Base-by-base conservation (phyloP, 2,888 invertebrate species). In the Hydropsyche betteni region DNA sequence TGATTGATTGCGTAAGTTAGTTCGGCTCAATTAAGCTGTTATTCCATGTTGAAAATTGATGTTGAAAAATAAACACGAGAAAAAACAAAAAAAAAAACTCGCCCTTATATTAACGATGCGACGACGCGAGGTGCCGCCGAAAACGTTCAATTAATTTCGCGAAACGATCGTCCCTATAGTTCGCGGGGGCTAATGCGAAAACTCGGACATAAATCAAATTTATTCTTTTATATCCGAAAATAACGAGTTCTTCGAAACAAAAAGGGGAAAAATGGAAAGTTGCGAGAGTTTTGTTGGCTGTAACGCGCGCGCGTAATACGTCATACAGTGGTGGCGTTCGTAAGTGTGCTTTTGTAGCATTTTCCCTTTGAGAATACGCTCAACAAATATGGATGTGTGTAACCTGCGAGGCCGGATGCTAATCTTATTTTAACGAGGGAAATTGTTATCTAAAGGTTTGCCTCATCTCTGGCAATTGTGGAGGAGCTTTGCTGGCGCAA, bases 1-100 rank as follows among this genome's bases (percentile, higher is more conserved):
- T 75, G 75, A 75, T 75, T 75, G 75, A 75, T 75, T 73, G 68
- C 75, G 51, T 75, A 68, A 72, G 75, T 75, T 75, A 68, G 72
- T 73, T 72, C 72, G 58, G 75, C 68, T 72, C 72, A 72, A 75
- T 75, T 72, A 75, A 75, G 75, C 53, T 68, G 68, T 73, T 70
- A 70, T 70, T 70, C 51, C 70, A 70, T 34, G 52, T 70, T 51
- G 70, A 70, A 70, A 70, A 70, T 70, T 52, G 70, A 51, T 53
- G 12, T n/a, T 51, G 51, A 70, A 70, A 70, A 70, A 69, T 69
- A 50, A 44, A 69, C 64, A 64, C 44, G 6, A 24, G 34, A 64
- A 64, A 55, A 55, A 55, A 55, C 55, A 55, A 55, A 55, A 55
- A n/a, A n/a, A 51, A 51, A 51, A 51, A 8, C 10, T 8, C 10